A percentile compares a stretch with the other conserved stretches of the same genome.
Conservation (phyloP, 2,888 invertebrate genomes). For the Caenorhabditis panamensis region DNA sequence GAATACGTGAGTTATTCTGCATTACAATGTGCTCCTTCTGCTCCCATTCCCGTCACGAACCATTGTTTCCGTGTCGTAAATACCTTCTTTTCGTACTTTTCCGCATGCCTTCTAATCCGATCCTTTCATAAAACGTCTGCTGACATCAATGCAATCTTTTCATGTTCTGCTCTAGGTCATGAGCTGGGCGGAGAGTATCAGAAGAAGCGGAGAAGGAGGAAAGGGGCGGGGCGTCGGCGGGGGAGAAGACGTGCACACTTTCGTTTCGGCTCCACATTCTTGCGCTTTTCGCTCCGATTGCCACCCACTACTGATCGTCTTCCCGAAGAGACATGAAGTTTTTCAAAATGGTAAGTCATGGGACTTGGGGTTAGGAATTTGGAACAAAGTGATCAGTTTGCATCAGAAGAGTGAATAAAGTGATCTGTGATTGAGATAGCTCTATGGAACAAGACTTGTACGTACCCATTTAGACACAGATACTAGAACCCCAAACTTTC, state of each 20-base stretch:
- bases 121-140: neutral
- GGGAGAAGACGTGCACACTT: neutral
- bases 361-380: neutral
- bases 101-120: neutral
- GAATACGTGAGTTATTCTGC: neutral
- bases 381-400: too few species aligned
- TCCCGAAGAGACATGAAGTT: slow-evolving; percentile 19
- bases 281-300: slow-evolving; percentile 1
- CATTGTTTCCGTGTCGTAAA: neutral
- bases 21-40: neutral
- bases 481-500: too few species aligned
- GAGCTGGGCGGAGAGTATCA: slow-evolving; percentile 1
- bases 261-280: slow-evolving; percentile 9
- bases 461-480: too few species aligned
- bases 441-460: too few species aligned
- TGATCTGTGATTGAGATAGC: too few species aligned
- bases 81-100: neutral
- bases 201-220: neutral
- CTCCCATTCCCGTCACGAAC: neutral
- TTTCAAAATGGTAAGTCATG: slow-evolving; percentile 33
- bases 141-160: neutral
- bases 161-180: slow-evolving; percentile 6
- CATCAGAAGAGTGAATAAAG: too few species aligned
- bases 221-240: slow-evolving; percentile 3
- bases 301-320: neutral